These are phyloP conservation scores for Pelodiscus sinensis DNA, from an alignment of 2,113 vertebrate species.

Conservation along the genomic window DNA sequence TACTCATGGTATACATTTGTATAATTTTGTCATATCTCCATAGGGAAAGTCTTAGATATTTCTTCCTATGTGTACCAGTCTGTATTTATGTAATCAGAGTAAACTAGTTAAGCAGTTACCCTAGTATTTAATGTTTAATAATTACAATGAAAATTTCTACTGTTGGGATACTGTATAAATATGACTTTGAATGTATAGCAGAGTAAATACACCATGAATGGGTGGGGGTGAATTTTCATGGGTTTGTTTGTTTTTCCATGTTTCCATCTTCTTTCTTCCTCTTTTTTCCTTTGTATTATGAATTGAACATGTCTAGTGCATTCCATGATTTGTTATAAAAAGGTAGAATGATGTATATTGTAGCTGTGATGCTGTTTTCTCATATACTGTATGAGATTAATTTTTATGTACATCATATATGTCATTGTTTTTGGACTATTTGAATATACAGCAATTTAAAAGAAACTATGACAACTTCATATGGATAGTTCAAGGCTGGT, in stretches of 20 bases:
- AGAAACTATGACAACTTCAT: not conserved
- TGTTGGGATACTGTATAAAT: not conserved
- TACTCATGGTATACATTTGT: not conserved
- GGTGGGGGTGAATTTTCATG: not conserved
- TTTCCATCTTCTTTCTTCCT: not conserved
- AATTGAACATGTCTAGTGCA: not conserved
- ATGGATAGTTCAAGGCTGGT: not conserved
- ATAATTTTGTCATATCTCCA: not conserved
- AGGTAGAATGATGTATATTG: not conserved
- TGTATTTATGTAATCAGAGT: not conserved
- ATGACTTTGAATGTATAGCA: not conserved
- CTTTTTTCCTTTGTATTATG: not conserved
- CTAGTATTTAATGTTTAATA: not conserved
- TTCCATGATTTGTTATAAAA: not conserved
- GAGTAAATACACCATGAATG: not conserved
- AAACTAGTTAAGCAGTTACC: not conserved
- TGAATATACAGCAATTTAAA: constrained; percentile 4
- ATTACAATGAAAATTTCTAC: not conserved
- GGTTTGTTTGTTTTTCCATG: not conserved
- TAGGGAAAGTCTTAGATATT: not conserved
- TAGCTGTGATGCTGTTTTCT: not conserved
- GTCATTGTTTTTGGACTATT: not conserved
- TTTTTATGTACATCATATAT: not conserved
- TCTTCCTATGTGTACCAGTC: not conserved
- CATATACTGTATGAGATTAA: not conserved